Evolutionary conservation across 2,113 vertebrate species (phyloP).

Genomic region (Ceuthmochares aereus): DNA sequence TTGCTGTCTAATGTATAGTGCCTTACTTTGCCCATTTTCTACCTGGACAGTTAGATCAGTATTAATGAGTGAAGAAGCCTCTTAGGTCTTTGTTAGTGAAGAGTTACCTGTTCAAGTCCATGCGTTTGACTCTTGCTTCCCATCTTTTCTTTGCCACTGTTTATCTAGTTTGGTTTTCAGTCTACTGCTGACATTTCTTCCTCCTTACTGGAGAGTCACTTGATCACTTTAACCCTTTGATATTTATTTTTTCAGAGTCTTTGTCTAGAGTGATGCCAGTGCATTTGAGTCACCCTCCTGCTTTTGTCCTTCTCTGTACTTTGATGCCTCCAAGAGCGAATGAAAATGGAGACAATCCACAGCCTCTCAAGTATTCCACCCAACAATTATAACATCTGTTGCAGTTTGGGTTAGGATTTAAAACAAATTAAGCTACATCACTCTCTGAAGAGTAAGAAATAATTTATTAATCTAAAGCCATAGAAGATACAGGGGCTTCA

Average conservation of each 20-base stretch:
- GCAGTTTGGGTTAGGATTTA: not conserved
- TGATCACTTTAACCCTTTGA: not conserved
- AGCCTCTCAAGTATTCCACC: not conserved
- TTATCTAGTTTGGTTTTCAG: not conserved
- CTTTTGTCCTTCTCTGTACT: not conserved
- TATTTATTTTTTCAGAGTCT: not conserved
- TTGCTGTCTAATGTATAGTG: not conserved
- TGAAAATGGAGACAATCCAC: not conserved
- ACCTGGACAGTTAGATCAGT: not conserved
- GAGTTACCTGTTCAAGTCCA: not conserved
- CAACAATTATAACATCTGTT: not conserved
- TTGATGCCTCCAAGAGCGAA: not conserved
- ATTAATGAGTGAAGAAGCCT: not conserved
- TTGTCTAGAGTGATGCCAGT: not conserved
- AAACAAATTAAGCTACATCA: not conserved
- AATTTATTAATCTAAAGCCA: not conserved
- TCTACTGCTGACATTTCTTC: not conserved
- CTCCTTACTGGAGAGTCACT: not conserved
- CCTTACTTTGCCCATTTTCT: not conserved
- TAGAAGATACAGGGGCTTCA: not conserved
- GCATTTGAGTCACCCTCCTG: not conserved
- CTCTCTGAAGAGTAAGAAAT: not conserved
- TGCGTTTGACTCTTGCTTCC: not conserved
- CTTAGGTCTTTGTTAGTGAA: not conserved
- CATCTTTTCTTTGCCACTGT: not conserved